phyloP scores from a whole-genome alignment of 2,888 invertebrate species.

The Hanleya hanleyi region DNA sequence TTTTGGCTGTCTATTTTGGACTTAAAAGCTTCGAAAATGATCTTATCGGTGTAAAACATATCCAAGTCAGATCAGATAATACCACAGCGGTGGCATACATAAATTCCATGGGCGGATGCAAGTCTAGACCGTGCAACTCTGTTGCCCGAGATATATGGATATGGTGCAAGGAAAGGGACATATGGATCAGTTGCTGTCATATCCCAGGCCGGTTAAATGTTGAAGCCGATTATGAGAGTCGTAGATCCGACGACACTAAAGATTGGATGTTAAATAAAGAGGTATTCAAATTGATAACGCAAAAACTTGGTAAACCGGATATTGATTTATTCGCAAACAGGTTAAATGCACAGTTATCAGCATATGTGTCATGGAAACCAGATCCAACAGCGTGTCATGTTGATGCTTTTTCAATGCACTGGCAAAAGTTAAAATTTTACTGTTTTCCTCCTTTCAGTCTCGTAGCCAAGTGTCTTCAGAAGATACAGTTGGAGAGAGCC shows the following conservation, averaged over 20 bases:
- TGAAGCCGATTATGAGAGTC: slow-evolving; percentile 6
- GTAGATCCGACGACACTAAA: slow-evolving; percentile 1
- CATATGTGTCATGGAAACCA: slow-evolving; percentile 32
- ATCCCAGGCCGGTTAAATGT: not conserved
- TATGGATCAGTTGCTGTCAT: too few species aligned
- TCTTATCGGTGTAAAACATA: too few species aligned
- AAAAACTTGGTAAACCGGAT: slow-evolving; percentile 29
- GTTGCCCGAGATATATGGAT: slow-evolving; percentile 9
- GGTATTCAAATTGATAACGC: too few species aligned
- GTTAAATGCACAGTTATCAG: slow-evolving; percentile 10
- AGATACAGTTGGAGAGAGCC: slow-evolving; percentile 28
- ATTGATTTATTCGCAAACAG: slow-evolving; percentile 35
- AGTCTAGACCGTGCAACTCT: not conserved
- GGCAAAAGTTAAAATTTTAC: slow-evolving; percentile 11
- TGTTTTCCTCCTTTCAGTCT: slow-evolving; percentile 27
- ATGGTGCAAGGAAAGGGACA: too few species aligned
- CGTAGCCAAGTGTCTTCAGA: slow-evolving; percentile 23
- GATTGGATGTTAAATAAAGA: too few species aligned
- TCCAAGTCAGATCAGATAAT: too few species aligned
- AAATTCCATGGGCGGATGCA: slow-evolving; percentile 9
- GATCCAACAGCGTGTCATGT: slow-evolving; percentile 17
- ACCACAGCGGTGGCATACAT: too few species aligned
- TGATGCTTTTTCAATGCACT: slow-evolving; percentile 35
- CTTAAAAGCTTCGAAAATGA: too few species aligned
- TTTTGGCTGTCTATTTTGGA: not conserved